Evolutionary conservation across 2,113 vertebrate species (phyloP).

Genomic region (Atractosteus spatula): DNA sequence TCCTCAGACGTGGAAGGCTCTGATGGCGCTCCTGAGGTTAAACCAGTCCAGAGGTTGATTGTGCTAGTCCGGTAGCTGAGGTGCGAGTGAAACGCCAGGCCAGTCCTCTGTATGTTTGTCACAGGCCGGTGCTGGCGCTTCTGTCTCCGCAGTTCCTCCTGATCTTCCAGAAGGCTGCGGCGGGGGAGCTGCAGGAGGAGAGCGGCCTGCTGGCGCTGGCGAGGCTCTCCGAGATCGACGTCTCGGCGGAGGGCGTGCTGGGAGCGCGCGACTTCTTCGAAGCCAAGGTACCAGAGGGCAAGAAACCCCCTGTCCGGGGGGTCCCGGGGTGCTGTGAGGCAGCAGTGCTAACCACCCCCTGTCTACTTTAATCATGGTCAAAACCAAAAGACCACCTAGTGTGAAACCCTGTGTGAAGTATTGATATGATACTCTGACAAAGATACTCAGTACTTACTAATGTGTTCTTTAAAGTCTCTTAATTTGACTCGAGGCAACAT

Average conservation of each 20-base stretch:
- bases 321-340: not conserved
- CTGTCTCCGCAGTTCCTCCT: constrained; percentile 76
- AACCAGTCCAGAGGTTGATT: too few species aligned
- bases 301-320: not conserved
- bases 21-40: too few species aligned
- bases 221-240: constrained; percentile 87
- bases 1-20: too few species aligned
- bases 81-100: too few species aligned
- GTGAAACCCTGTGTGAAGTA: not conserved
- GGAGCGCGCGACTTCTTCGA: constrained; percentile 94
- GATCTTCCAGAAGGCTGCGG: constrained; percentile 87
- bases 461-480: constrained; percentile 1
- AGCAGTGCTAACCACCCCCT: not conserved
- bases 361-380: too few species aligned
- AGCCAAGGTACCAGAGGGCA: constrained; percentile 77
- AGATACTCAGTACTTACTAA: not conserved
- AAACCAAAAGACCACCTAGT: not conserved
- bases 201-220: constrained; percentile 88
- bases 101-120: too few species aligned
- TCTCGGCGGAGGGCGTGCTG: constrained; percentile 86
- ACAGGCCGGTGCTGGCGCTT: not conserved
- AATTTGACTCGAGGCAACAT: too few species aligned
- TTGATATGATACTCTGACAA: not conserved
- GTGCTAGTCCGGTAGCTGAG: too few species aligned
- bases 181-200: constrained; percentile 85